Evolutionary conservation across 2,113 vertebrate species (phyloP).

Genomic region (Myrmecobius fasciatus): DNA sequence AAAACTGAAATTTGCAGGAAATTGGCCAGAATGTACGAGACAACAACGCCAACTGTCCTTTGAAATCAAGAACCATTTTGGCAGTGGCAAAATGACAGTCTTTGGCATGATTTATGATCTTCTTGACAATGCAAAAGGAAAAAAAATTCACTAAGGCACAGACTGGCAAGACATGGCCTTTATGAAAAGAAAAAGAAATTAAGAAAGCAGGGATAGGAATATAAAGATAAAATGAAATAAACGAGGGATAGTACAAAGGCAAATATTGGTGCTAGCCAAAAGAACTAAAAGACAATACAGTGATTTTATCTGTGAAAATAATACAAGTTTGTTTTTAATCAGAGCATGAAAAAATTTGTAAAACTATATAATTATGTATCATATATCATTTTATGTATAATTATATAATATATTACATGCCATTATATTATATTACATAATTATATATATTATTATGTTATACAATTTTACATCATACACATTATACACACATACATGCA

Average conservation of each 20-base stretch:
- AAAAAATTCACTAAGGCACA: conserved; percentile 16
- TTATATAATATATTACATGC: too few species aligned
- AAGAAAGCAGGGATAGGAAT: conserved; percentile 24
- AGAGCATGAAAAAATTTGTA: not conserved
- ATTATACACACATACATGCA: too few species aligned
- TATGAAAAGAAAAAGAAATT: not conserved
- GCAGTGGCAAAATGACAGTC: not conserved
- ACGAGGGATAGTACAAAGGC: not conserved
- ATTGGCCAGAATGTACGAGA: conserved; percentile 4
- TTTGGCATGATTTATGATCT: conserved; percentile 27
- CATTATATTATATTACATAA: too few species aligned
- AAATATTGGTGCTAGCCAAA: conserved; percentile 15
- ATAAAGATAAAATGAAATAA: not conserved
- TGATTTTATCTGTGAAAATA: conserved; percentile 22
- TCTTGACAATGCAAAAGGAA: conserved; percentile 12
- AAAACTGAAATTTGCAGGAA: not conserved
- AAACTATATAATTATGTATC: not conserved
- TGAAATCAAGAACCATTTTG: conserved; percentile 29
- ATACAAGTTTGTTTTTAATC: conserved; percentile 5
- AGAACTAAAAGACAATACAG: conserved; percentile 21
- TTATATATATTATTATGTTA: too few species aligned
- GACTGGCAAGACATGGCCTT: not conserved
- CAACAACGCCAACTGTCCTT: not conserved
- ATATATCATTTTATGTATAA: too few species aligned
- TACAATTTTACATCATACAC: too few species aligned